phyloP scores from a whole-genome alignment of 1,140 invertebrate species.

The Drosophila baimaii region DNA sequence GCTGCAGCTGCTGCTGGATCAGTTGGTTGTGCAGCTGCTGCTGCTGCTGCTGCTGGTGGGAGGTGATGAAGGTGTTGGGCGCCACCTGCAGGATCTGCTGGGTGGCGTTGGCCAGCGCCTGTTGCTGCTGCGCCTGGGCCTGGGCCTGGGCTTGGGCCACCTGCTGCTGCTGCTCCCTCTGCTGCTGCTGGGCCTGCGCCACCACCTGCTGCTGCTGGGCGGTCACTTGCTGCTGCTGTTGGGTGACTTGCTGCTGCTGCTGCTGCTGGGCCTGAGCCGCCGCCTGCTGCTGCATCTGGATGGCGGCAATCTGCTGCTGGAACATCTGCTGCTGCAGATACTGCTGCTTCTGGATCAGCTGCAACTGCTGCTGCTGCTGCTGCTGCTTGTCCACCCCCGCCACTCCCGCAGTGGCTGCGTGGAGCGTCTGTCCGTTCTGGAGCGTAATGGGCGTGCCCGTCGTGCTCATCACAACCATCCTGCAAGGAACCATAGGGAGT shows the following conservation, averaged over 20 bases:
- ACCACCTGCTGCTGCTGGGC: constrained; percentile 53
- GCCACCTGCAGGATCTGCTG: constrained; percentile 85
- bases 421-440: constrained; percentile 76
- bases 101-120: constrained; percentile 58
- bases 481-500: constrained; percentile 21
- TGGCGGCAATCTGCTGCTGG: constrained; percentile 71
- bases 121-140: no score
- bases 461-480: constrained; percentile 83
- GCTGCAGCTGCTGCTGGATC: no score
- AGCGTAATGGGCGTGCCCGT: constrained; percentile 75
- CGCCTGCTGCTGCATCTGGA: constrained; percentile 76
- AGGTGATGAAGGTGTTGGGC: constrained; percentile 54
- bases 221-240: no score
- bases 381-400: constrained; percentile 66
- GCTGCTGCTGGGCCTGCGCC: no score
- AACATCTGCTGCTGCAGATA: constrained; percentile 70
- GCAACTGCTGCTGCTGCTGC: constrained; percentile 47
- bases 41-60: no score
- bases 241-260: no score
- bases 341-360: constrained; percentile 72
- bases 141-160: constrained; percentile 54
- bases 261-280: no score
- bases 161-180: no score
- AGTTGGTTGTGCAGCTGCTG: no score
- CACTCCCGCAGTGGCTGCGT: constrained; percentile 53